Percentiles rank a stretch among this genome's conserved stretches.
phyloP scores from a whole-genome alignment of 2,888 invertebrate species.

The Tetranychus truncatus region DNA sequence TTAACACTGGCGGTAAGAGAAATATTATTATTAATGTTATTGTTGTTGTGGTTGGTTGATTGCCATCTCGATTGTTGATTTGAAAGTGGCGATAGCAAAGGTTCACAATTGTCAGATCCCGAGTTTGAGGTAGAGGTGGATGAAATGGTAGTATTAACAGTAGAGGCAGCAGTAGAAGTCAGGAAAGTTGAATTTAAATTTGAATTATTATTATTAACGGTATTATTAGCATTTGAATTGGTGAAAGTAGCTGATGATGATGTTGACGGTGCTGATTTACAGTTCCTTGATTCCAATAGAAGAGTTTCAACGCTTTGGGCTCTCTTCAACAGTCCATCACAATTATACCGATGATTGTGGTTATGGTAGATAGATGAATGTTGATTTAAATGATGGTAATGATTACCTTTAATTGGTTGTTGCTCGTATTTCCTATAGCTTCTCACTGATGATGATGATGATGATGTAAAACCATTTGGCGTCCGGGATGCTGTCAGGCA shows the following conservation, averaged over 20 bases:
- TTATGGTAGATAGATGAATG: not conserved
- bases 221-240: not conserved
- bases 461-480: not conserved
- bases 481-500: not conserved
- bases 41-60: not conserved
- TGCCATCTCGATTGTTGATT: not conserved
- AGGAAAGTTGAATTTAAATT: not conserved
- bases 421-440: not conserved
- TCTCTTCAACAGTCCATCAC: conserved; percentile 6
- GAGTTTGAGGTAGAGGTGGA: not conserved
- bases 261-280: not conserved
- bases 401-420: not conserved
- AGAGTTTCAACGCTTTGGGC: conserved; percentile 7
- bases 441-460: not conserved
- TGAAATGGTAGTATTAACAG: not conserved
- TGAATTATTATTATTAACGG: not conserved
- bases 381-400: conserved; percentile 1
- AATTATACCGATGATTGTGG: not conserved
- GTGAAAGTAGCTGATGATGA: not conserved
- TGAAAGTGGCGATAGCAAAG: not conserved
- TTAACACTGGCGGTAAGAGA: not conserved
- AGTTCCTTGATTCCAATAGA: conserved; percentile 5
- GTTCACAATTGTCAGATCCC: not conserved
- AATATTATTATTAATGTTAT: too few relatives aligned
- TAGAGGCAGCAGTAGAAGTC: not conserved